Conservation (phyloP, 2,797 vertebrate species). For the Denticeps clupeoides region DNA sequence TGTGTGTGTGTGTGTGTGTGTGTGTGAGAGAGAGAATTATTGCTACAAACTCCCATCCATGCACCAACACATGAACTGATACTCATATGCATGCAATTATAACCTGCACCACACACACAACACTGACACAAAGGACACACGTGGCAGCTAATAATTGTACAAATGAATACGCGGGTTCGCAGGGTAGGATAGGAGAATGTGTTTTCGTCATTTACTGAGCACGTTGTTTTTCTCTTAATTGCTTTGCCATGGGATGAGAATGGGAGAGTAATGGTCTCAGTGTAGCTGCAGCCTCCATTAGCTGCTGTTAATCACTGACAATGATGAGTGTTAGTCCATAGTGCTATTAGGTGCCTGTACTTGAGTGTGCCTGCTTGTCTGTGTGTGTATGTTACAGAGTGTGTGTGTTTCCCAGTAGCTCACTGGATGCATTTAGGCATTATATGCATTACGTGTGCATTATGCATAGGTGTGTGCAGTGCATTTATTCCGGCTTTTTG, state of each 20-base stretch:
- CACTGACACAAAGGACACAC: too few species aligned
- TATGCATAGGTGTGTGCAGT: not conserved
- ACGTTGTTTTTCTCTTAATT: slow-evolving; percentile 22
- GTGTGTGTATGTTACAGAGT: not conserved
- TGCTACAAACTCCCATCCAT: too few species aligned
- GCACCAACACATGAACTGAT: too few species aligned
- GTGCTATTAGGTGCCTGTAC: not conserved
- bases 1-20: not conserved
- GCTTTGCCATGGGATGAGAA: slow-evolving; percentile 14
- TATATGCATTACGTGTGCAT: too few species aligned
- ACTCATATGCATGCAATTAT: too few species aligned
- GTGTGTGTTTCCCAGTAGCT: slow-evolving; percentile 6
- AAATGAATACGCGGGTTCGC: too few species aligned
- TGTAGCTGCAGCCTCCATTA: slow-evolving; percentile 13
- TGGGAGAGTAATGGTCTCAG: slow-evolving; percentile 5
- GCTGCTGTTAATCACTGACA: slow-evolving; percentile 6
- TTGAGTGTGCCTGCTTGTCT: not conserved
- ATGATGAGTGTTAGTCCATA: not conserved
- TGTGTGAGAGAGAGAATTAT: too few species aligned
- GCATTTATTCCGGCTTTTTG: not conserved
- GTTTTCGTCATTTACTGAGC: not conserved
- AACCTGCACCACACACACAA: too few species aligned
- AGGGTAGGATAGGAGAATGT: too few species aligned
- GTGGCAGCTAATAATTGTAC: too few species aligned
- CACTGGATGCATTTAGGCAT: too few species aligned